A percentile compares a stretch with the other conserved stretches of the same genome.
Evolutionary conservation across 2,888 invertebrate species (phyloP).

Genomic region (Athalia cordata): DNA sequence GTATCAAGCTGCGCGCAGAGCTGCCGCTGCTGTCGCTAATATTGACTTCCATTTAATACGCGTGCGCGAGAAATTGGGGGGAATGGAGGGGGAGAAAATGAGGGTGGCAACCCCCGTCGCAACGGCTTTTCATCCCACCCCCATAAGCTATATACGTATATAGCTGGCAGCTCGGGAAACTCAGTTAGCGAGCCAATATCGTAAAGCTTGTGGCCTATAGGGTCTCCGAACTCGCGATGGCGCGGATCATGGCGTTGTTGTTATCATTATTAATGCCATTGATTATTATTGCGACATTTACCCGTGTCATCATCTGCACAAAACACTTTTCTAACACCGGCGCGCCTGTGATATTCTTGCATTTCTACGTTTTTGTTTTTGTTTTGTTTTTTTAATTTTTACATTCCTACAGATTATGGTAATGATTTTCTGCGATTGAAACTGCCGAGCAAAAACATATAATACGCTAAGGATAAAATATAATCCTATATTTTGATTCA

Average conservation of each 20-base stretch:
- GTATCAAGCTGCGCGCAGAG: background rate
- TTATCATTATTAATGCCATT: constrained; percentile 38
- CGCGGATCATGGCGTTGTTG: constrained; percentile 21
- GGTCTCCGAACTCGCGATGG: constrained; percentile 32
- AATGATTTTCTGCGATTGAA: background rate
- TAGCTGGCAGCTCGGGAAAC: constrained; percentile 46
- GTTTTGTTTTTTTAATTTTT: background rate
- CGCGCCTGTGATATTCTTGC: background rate
- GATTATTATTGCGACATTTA: constrained; percentile 33
- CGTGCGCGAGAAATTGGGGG: constrained; percentile 30
- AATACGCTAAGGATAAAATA: too few species aligned
- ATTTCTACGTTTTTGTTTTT: background rate
- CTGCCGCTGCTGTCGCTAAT: constrained; percentile 34
- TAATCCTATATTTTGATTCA: too few species aligned
- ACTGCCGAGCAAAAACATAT: too few species aligned
- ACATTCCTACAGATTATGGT: background rate
- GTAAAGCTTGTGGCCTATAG: constrained; percentile 46
- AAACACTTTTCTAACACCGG: background rate
- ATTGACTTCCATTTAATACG: constrained; percentile 31
- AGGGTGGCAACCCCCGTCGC: constrained; percentile 31
- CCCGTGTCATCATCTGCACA: constrained; percentile 19
- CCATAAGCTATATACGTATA: background rate
- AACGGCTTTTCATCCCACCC: constrained; percentile 24
- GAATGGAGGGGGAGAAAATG: background rate
- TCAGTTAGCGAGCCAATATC: constrained; percentile 48